Percentiles rank a stretch among this genome's conserved stretches.
Conservation (phyloP, 2,797 vertebrate species). For the Sciurus vulgaris region DNA sequence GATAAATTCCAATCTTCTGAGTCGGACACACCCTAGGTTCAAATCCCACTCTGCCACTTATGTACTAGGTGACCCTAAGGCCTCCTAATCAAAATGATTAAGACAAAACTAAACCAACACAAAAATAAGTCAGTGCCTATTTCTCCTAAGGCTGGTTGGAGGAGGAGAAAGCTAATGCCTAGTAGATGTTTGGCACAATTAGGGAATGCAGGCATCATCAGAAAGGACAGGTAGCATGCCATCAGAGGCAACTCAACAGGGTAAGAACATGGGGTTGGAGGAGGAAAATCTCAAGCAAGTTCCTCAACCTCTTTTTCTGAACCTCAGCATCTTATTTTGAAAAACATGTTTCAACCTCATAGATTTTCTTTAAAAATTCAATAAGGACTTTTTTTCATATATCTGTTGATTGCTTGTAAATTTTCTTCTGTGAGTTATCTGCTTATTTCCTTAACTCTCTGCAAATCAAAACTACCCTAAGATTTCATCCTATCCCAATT, state of each 20-base stretch:
- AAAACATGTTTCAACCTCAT: not conserved
- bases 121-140: not conserved
- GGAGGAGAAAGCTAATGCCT: not conserved
- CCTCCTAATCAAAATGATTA: not conserved
- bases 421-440: no score
- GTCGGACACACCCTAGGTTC: not conserved
- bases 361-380: not conserved
- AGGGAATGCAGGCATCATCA: not conserved
- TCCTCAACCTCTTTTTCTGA: not conserved
- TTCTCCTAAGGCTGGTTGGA: not conserved
- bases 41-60: not conserved
- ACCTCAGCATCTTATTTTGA: not conserved
- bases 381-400: not conserved
- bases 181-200: not conserved
- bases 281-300: not conserved
- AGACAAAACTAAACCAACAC: not conserved
- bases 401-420: no score
- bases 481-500: no score
- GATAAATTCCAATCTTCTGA: not conserved
- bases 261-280: no score
- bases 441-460: no score
- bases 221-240: not conserved
- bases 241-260: fast-evolving
- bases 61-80: not conserved
- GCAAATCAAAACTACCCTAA: no score